These are phyloP conservation scores for Glossosoma conforme DNA, from an alignment of 1,140 invertebrate species.

Conservation along the genomic window DNA sequence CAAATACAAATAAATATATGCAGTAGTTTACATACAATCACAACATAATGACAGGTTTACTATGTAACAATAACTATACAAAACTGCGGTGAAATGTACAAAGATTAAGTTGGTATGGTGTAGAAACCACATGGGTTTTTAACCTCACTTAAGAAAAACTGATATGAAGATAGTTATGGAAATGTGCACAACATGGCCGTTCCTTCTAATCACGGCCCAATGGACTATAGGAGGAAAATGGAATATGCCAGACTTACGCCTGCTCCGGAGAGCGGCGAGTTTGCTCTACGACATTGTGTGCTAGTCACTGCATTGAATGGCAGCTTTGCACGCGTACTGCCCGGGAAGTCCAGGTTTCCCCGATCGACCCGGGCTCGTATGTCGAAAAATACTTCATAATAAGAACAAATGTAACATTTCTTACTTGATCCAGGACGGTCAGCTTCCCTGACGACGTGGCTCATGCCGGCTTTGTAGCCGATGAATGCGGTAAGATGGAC, in stretches of 20 bases:
- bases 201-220: conserved; percentile 51
- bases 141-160: too few species aligned
- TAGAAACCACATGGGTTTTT: too few species aligned
- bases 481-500: conserved; percentile 98
- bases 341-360: conserved; percentile 11
- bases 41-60: too few species aligned
- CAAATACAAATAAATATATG: too few species aligned
- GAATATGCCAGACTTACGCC: conserved; percentile 49
- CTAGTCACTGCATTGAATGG: conserved; percentile 26
- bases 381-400: conserved; percentile 13
- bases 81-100: background rate
- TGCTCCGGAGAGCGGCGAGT: conserved; percentile 38
- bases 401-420: conserved; percentile 39
- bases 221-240: conserved; percentile 52
- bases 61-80: background rate
- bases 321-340: conserved; percentile 22
- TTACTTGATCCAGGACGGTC: conserved; percentile 98
- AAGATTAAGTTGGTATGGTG: background rate
- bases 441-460: conserved; percentile 97
- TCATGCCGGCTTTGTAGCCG: conserved; percentile 99
- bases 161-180: conserved; percentile 11
- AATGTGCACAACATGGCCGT: conserved; percentile 55
- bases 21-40: background rate
- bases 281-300: conserved; percentile 43
- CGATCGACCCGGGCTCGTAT: conserved; percentile 3